Conservation (phyloP, 1,140 invertebrate genomes). For the Centruroides vittatus region DNA sequence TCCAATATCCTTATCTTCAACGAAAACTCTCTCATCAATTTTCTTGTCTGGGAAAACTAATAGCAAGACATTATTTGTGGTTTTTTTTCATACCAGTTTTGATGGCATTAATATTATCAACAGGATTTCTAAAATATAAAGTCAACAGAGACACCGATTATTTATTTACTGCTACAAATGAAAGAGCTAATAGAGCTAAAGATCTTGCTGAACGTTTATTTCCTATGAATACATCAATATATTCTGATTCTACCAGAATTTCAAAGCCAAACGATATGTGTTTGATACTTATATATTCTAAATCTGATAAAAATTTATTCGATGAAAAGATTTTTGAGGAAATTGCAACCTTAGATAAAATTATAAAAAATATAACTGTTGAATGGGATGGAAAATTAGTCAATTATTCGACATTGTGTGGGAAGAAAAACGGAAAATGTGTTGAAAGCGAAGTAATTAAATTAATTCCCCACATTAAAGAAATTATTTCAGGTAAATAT, state of each 20-base stretch:
- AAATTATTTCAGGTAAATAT: slow-evolving; percentile 51
- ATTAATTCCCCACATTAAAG: slow-evolving; percentile 57
- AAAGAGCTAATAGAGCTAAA: slow-evolving; percentile 51
- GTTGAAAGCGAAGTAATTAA: slow-evolving; percentile 71
- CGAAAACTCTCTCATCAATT: too few relatives aligned
- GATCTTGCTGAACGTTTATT: slow-evolving; percentile 47
- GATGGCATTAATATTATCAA: slow-evolving; percentile 59
- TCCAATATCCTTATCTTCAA: too few relatives aligned
- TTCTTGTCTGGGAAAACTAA: slow-evolving; percentile 45
- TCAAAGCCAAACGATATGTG: slow-evolving; percentile 58
- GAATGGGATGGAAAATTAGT: slow-evolving; percentile 4
- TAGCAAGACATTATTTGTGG: slow-evolving; percentile 66
- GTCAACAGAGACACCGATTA: slow-evolving; percentile 86
- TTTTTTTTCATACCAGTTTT: slow-evolving; percentile 73
- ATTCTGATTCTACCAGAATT: slow-evolving; percentile 10
- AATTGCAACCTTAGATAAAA: slow-evolving; percentile 50
- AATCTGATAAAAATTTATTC: too few relatives aligned
- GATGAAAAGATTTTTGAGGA: slow-evolving; percentile 60
- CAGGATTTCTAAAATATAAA: slow-evolving; percentile 65
- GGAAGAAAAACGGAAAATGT: slow-evolving; percentile 62
- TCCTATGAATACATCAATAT: slow-evolving; percentile 14
- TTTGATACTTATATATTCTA: slow-evolving; percentile 53
- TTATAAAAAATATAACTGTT: slow-evolving; percentile 59
- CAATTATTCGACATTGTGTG: slow-evolving; percentile 59
- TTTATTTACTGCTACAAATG: slow-evolving; percentile 74